Base-by-base conservation (phyloP, 1,140 invertebrate species). In the Vanessa tameamea region DNA sequence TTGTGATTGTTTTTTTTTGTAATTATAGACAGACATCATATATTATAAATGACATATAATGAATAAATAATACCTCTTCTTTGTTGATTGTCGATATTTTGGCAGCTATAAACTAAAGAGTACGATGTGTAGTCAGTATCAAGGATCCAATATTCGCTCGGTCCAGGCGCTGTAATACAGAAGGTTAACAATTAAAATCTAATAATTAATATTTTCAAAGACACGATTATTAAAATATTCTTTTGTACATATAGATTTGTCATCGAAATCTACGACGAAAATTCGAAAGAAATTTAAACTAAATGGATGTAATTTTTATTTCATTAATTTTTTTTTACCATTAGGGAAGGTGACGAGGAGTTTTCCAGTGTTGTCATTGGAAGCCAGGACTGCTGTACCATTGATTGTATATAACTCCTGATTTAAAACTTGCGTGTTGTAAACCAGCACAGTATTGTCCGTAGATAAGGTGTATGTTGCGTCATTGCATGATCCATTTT, bases 91-190 rank as follows among this genome's bases (percentile, higher is more conserved):
- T 78, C 75, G 3, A 91, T 59, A 65, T 91, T 88, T 0, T 48
- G 53, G 69, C 91, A 92, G 50, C 85, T 82, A 65, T 92, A 92
- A 0, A 87, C 83, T 2, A 92, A 64, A 1, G 89, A 79, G 47
- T 85, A 92, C 4, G 78, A 73, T 1, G 69, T 66, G 57, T 92
- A 92, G 65, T 92, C 87, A 2, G 91, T 92, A 23, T 82, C 86
- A 31, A 92, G 76, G 13, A 92, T 78, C 87, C 86, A 88, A 55
- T 85, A 85, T 4, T 82, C 66, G 1, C 76, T 70, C 20, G 86
- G 78, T 16, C 51, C 48, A 69, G 78, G n/a, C 67, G 48, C 85
- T 85, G 72, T 31, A 82, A 82, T 26, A 47, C 12, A 78, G 6
- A 43, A 9, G 37, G 37, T 43, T 9, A 43, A 43, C 37, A 43